phyloP scores from a whole-genome alignment of 2,113 vertebrate genomes.

The Haplochromis vanheusdeni region DNA sequence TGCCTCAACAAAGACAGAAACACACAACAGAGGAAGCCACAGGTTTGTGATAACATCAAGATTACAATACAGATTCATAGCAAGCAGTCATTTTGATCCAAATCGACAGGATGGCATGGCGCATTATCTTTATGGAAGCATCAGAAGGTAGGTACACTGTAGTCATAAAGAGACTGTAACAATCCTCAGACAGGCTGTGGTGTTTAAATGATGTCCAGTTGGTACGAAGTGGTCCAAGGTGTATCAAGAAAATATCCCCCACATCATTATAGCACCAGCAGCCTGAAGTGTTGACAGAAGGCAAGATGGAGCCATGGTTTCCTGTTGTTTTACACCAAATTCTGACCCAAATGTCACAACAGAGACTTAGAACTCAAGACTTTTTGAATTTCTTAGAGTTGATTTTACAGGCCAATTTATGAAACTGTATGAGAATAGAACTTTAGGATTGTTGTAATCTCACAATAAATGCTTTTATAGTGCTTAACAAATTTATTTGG shows the following conservation, averaged over 20 bases:
- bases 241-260: neutral
- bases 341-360: neutral
- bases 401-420: neutral
- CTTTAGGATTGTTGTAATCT: neutral
- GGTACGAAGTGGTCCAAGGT: neutral
- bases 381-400: neutral
- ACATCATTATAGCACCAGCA: neutral
- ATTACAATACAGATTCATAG: neutral
- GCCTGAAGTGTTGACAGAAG: neutral
- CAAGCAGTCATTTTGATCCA: neutral
- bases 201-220: neutral
- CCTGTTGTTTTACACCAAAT: neutral
- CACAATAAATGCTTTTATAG: neutral
- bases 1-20: neutral
- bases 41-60: neutral
- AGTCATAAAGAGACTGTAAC: neutral
- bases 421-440: neutral
- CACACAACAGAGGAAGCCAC: neutral
- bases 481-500: fast-evolving
- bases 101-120: fast-evolving
- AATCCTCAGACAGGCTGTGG: neutral
- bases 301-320: neutral
- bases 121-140: neutral
- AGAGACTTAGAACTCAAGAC: fast-evolving
- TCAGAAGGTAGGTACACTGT: neutral